These are phyloP conservation scores for Linyphia triangularis DNA, from an alignment of 2,888 invertebrate genomes.

Conservation along the genomic window DNA sequence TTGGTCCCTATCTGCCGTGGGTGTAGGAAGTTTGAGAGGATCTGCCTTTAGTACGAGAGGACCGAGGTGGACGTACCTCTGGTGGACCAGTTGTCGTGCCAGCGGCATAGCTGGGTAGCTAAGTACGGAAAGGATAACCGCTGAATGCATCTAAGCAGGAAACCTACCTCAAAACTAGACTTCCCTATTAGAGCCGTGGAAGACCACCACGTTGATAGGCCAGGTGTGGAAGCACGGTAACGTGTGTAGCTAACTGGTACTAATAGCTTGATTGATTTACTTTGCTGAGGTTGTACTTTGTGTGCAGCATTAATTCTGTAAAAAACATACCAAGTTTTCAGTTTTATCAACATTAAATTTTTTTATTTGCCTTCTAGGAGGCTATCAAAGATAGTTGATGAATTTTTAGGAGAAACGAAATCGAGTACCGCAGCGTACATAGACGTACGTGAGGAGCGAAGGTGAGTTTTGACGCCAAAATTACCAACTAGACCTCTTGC, in stretches of 20 bases:
- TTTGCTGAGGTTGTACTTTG: background rate
- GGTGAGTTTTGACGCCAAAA: too few species aligned
- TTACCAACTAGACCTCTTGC: too few species aligned
- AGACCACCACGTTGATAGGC: background rate
- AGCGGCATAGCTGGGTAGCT: constrained; percentile 75
- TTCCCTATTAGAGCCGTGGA: background rate
- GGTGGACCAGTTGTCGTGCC: constrained; percentile 72
- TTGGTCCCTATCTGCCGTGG: constrained; percentile 71
- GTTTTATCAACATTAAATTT: too few species aligned
- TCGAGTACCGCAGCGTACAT: too few species aligned
- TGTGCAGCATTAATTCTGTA: background rate
- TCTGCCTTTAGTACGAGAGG: constrained; percentile 41
- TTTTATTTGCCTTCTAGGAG: too few species aligned
- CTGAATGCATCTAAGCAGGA: constrained; percentile 77
- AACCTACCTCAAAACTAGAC: constrained; percentile 74
- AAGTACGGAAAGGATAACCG: constrained; percentile 76
- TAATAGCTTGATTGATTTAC: background rate
- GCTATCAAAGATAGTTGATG: too few species aligned
- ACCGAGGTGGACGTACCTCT: constrained; percentile 74
- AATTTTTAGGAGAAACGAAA: too few species aligned
- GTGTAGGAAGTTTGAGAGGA: constrained; percentile 63
- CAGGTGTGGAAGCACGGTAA: background rate
- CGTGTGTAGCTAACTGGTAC: background rate
- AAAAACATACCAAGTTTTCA: too few species aligned
- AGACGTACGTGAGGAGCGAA: too few species aligned